Evolutionary conservation across 2,888 invertebrate genomes (phyloP).

Genomic region (Pemphredon lugubris): DNA sequence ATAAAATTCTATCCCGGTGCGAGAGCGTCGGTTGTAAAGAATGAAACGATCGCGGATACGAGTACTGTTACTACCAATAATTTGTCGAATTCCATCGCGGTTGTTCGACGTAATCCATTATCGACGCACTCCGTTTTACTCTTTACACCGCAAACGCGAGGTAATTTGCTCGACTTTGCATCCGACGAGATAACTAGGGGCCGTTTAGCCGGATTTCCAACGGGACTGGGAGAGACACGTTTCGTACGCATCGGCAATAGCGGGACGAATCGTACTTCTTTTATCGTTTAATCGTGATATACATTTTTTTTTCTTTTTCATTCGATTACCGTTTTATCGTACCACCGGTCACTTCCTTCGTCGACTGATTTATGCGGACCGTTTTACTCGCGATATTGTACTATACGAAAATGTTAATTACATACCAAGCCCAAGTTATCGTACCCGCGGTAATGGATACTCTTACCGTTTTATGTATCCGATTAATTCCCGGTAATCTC

Average conservation of each 20-base stretch:
- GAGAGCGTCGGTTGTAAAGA: constrained; percentile 18
- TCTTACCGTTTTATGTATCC: constrained; percentile 3
- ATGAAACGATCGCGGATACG: constrained; percentile 17
- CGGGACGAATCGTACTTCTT: too few relatives aligned
- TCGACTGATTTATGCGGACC: too few relatives aligned
- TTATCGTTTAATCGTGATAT: too few relatives aligned
- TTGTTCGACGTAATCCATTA: constrained; percentile 33
- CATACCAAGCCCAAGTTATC: constrained; percentile 2
- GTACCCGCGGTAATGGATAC: constrained; percentile 3
- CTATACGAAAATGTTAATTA: constrained; percentile 14
- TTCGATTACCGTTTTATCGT: too few relatives aligned
- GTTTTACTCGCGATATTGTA: too few relatives aligned
- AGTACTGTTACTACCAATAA: constrained; percentile 42
- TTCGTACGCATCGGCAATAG: too few relatives aligned
- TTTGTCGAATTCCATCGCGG: constrained; percentile 30
- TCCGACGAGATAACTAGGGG: too few relatives aligned
- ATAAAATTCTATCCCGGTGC: constrained; percentile 30
- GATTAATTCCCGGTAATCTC: constrained; percentile 12
- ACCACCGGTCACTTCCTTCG: too few relatives aligned
- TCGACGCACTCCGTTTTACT: constrained; percentile 19
- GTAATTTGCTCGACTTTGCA: too few relatives aligned
- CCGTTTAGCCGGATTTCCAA: too few relatives aligned
- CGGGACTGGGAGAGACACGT: too few relatives aligned
- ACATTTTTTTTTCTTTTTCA: too few relatives aligned
- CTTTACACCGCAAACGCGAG: constrained; percentile 13